These are phyloP conservation scores for Heliconius ethilla DNA, from an alignment of 2,888 invertebrate species.

Conservation along the genomic window DNA sequence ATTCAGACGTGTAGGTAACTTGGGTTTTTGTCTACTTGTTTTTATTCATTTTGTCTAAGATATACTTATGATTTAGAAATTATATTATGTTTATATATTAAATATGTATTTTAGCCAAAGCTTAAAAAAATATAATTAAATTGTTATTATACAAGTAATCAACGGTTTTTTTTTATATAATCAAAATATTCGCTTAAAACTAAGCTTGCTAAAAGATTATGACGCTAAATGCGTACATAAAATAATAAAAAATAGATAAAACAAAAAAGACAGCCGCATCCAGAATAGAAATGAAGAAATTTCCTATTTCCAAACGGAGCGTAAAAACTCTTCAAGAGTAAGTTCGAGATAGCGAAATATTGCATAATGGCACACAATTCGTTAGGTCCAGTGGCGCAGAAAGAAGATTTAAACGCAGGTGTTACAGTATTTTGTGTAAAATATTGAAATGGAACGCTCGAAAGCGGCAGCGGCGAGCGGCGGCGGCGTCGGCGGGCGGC, in stretches of 20 bases:
- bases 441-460: slow-evolving; percentile 64
- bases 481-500: too few species aligned
- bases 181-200: neutral
- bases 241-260: neutral
- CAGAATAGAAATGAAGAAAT: slow-evolving; percentile 31
- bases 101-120: too few species aligned
- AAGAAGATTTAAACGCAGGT: slow-evolving; percentile 66
- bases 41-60: neutral
- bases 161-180: too few species aligned
- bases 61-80: neutral
- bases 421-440: slow-evolving; percentile 67
- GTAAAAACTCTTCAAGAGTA: slow-evolving; percentile 41
- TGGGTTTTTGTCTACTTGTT: neutral
- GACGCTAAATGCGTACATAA: neutral
- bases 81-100: too few species aligned
- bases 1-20: neutral
- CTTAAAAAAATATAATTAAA: too few species aligned
- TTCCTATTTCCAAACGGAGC: slow-evolving; percentile 37
- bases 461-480: slow-evolving; percentile 40
- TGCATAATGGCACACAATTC: slow-evolving; percentile 46
- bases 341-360: slow-evolving; percentile 44
- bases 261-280: neutral
- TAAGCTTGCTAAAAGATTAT: neutral
- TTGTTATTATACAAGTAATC: too few species aligned
- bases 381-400: slow-evolving; percentile 53